Percentiles rank a stretch among this genome's conserved stretches.
phyloP scores from a whole-genome alignment of 2,113 vertebrate species.

The Toxotes chatareus region DNA sequence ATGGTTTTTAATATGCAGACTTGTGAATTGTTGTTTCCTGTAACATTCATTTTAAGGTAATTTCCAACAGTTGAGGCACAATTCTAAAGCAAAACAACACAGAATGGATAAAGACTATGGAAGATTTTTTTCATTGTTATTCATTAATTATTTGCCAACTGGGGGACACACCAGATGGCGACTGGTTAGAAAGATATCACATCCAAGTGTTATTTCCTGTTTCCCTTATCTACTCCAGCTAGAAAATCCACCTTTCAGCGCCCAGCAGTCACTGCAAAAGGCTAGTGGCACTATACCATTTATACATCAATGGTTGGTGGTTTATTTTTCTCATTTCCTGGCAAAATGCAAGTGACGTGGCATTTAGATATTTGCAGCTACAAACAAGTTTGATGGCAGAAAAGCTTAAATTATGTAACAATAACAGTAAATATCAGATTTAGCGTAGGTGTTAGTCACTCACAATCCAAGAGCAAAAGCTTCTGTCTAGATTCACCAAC shows the following conservation, averaged over 20 bases:
- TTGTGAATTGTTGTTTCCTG: constrained; percentile 9
- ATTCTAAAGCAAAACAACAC: not conserved
- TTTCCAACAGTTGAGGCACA: not conserved
- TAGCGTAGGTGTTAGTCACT: constrained; percentile 30
- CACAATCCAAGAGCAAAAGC: constrained; percentile 2
- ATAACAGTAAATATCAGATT: constrained; percentile 34
- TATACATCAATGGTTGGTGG: not conserved
- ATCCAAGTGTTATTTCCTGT: not conserved
- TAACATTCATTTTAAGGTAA: not conserved
- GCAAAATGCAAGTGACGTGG: constrained; percentile 24
- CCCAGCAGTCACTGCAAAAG: not conserved
- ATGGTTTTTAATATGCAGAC: constrained; percentile 20
- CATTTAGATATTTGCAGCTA: constrained; percentile 37
- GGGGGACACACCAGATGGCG: constrained; percentile 11
- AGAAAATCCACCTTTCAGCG: constrained; percentile 4
- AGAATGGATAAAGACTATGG: not conserved
- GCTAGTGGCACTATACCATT: not conserved
- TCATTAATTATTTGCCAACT: constrained; percentile 7
- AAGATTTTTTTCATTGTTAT: not conserved
- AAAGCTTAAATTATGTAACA: constrained; percentile 25
- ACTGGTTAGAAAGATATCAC: constrained; percentile 4
- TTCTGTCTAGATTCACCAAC: not conserved
- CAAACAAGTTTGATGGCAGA: not conserved
- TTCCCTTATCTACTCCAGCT: not conserved
- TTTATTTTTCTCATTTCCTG: constrained; percentile 21